Evolutionary conservation across 2,797 vertebrate genomes (phyloP).

Genomic region (Naso thynnoides): DNA sequence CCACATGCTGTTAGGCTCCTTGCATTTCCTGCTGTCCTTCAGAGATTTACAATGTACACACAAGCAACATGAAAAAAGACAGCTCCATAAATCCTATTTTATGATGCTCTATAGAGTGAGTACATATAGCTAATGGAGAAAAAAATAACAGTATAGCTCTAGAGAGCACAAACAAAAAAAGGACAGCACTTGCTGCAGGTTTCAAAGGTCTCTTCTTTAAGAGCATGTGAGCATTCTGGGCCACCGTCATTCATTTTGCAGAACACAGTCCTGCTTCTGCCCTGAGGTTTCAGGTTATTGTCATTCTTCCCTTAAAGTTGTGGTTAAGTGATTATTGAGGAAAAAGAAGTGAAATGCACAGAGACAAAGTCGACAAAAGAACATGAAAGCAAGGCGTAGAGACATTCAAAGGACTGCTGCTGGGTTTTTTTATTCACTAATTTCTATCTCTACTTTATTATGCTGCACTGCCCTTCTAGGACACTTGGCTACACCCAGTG

Average conservation of each 20-base stretch:
- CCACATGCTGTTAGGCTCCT: not conserved
- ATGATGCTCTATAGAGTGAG: constrained; percentile 24
- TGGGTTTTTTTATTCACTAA: constrained; percentile 43
- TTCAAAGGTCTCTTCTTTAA: constrained; percentile 48
- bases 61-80: constrained; percentile 4
- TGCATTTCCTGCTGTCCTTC: constrained; percentile 32
- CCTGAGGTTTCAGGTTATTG: constrained; percentile 46
- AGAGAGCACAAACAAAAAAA: not conserved
- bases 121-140: constrained; percentile 24
- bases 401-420: constrained; percentile 1
- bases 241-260: constrained; percentile 51
- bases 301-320: constrained; percentile 52
- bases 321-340: constrained; percentile 20
- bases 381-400: not conserved
- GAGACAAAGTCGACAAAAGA: constrained; percentile 33
- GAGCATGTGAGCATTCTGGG: constrained; percentile 50
- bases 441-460: constrained; percentile 60
- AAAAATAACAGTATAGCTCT: not conserved
- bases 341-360: constrained; percentile 1
- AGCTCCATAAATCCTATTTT: constrained; percentile 17
- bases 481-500: constrained; percentile 31
- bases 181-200: constrained; percentile 10
- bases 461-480: constrained; percentile 33
- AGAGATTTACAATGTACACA: constrained; percentile 1
- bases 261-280: constrained; percentile 29